Evolutionary conservation across 1,140 invertebrate species (phyloP).

Genomic region (Capitella teleta): DNA sequence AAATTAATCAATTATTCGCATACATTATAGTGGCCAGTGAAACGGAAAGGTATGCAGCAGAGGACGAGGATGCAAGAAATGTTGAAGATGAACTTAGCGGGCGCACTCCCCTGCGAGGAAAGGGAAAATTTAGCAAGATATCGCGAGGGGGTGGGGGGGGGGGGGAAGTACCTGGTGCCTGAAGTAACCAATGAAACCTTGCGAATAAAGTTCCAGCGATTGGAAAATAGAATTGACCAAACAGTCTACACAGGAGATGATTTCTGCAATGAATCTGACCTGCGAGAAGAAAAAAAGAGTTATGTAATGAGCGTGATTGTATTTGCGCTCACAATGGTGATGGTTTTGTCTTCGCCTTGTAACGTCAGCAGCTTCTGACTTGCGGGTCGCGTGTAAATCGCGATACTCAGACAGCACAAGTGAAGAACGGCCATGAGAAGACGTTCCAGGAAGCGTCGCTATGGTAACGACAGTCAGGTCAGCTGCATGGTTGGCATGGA

Average conservation of each 20-base stretch:
- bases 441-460: constrained; percentile 84
- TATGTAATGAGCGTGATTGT: not conserved
- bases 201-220: not conserved
- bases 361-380: constrained; percentile 46
- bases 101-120: constrained; percentile 66
- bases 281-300: not conserved
- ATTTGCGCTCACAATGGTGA: not conserved
- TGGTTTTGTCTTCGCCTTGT: constrained; percentile 15
- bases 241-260: too few relatives aligned
- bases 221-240: too few relatives aligned
- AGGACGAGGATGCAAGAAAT: constrained; percentile 85
- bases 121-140: not conserved
- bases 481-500: not conserved
- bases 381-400: constrained; percentile 73
- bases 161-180: not conserved
- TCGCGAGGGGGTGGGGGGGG: not conserved
- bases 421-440: constrained; percentile 62
- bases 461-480: constrained; percentile 8
- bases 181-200: not conserved
- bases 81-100: constrained; percentile 87
- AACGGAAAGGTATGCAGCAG: constrained; percentile 83
- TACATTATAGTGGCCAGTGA: too few relatives aligned
- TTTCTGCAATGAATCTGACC: not conserved
- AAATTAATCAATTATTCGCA: too few relatives aligned
- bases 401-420: constrained; percentile 72